Evolutionary conservation across 2,888 invertebrate species (phyloP).

Genomic region (Lymantria monacha): DNA sequence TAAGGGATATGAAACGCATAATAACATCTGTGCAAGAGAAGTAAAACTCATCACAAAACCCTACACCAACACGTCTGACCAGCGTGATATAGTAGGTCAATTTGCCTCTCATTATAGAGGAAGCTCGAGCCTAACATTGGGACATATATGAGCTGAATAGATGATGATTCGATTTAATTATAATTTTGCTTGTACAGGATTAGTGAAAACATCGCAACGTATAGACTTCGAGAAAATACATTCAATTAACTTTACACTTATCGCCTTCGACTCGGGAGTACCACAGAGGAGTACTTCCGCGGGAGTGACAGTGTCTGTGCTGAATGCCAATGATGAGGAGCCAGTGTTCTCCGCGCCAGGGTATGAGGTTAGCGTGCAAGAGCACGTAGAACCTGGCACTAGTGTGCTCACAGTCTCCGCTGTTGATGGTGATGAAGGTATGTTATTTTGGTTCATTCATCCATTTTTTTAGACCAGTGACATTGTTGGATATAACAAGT

Average conservation of each 20-base stretch:
- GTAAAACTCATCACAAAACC: too few species aligned
- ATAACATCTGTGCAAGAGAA: too few species aligned
- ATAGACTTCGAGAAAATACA: conserved; percentile 93
- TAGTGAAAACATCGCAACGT: conserved; percentile 87
- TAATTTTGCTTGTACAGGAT: conserved; percentile 71
- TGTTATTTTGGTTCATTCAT: conserved; percentile 23
- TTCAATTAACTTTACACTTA: conserved; percentile 88
- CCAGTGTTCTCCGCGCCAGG: conserved; percentile 86
- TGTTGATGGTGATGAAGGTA: conserved; percentile 89
- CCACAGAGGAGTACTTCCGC: conserved; percentile 92
- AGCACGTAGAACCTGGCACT: conserved; percentile 89
- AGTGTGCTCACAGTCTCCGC: conserved; percentile 88
- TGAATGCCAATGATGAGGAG: conserved; percentile 94
- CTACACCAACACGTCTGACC: too few species aligned
- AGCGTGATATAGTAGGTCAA: too few species aligned
- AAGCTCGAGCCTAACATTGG: too few species aligned
- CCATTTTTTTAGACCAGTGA: neutral
- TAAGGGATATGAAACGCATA: too few species aligned
- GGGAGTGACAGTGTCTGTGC: conserved; percentile 87
- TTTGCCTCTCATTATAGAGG: too few species aligned
- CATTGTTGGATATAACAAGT: neutral
- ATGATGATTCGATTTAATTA: too few species aligned
- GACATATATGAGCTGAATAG: too few species aligned
- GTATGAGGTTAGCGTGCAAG: conserved; percentile 88
- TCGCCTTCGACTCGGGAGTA: conserved; percentile 93